These are phyloP conservation scores for Physella acuta DNA, from an alignment of 1,140 invertebrate genomes.

Conservation along the genomic window DNA sequence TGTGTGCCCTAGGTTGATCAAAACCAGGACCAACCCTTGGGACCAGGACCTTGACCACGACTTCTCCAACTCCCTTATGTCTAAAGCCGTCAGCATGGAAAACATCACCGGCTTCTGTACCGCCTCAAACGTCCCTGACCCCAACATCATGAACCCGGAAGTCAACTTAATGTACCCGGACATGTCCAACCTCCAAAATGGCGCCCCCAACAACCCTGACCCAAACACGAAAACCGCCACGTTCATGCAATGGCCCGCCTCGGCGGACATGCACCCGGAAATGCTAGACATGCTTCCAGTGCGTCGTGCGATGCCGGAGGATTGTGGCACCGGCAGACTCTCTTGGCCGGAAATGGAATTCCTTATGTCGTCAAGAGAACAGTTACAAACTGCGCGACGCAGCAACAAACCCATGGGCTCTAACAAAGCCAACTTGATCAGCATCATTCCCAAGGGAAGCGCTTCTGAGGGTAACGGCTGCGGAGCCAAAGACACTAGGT, in stretches of 20 bases:
- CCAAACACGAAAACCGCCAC: slow-evolving; percentile 4
- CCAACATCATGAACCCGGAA: not conserved
- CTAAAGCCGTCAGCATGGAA: slow-evolving; percentile 15
- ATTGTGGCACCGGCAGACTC: slow-evolving; percentile 4
- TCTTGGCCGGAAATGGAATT: slow-evolving; percentile 27
- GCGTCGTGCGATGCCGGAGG: slow-evolving; percentile 8
- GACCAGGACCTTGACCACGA: slow-evolving; percentile 24
- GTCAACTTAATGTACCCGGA: slow-evolving; percentile 10
- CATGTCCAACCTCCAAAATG: slow-evolving; percentile 1
- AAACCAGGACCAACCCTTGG: slow-evolving; percentile 19
- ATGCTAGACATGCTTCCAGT: slow-evolving; percentile 27
- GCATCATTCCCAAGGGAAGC: slow-evolving; percentile 13
- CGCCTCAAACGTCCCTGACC: not conserved
- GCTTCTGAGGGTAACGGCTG: not conserved
- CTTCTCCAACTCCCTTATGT: slow-evolving; percentile 21
- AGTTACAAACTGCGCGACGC: slow-evolving; percentile 11
- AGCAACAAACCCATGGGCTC: slow-evolving; percentile 27
- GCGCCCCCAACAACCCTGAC: not conserved
- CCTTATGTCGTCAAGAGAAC: slow-evolving; percentile 22
- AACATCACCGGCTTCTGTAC: slow-evolving; percentile 1
- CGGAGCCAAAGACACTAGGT: slow-evolving; percentile 6
- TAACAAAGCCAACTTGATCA: slow-evolving; percentile 23
- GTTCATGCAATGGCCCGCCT: slow-evolving; percentile 21
- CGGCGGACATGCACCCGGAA: slow-evolving; percentile 25
- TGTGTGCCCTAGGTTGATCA: not conserved